Evolutionary conservation across 2,888 invertebrate genomes (phyloP).

Genomic region (Taphrorychus bicolor): DNA sequence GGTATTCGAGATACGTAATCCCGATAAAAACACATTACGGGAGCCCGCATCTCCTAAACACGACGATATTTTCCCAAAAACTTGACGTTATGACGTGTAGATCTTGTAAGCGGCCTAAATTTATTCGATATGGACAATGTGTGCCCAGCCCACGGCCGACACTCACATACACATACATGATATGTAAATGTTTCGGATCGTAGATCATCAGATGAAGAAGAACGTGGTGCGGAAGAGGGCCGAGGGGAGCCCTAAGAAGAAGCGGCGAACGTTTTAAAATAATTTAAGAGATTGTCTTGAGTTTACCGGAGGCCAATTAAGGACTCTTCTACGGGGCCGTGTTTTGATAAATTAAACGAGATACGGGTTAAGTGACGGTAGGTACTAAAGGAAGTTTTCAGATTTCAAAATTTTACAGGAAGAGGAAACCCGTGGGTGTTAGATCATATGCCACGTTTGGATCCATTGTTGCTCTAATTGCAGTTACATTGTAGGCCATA

Average conservation of each 20-base stretch:
- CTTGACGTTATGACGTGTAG: conserved; percentile 24
- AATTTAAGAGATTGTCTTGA: not conserved
- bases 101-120: conserved; percentile 13
- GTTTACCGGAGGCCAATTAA: conserved; percentile 3
- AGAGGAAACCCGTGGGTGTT: no score
- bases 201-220: conserved; percentile 14
- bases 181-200: conserved; percentile 25
- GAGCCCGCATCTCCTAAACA: conserved; percentile 7
- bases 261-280: not conserved
- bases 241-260: not conserved
- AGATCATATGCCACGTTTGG: no score
- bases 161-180: conserved; percentile 1
- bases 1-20: not conserved
- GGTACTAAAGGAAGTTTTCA: no score
- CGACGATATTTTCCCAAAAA: conserved; percentile 27
- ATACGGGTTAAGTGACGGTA: not conserved
- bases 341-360: not conserved
- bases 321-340: not conserved
- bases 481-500: no score
- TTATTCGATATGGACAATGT: conserved; percentile 14
- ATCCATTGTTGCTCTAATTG: no score
- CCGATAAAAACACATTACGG: conserved; percentile 1
- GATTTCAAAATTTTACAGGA: not conserved
- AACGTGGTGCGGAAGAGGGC: not conserved
- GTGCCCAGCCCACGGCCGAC: not conserved